These are phyloP conservation scores for Ctenochaetus hawaiiensis DNA, from an alignment of 2,797 vertebrate species.

Conservation along the genomic window DNA sequence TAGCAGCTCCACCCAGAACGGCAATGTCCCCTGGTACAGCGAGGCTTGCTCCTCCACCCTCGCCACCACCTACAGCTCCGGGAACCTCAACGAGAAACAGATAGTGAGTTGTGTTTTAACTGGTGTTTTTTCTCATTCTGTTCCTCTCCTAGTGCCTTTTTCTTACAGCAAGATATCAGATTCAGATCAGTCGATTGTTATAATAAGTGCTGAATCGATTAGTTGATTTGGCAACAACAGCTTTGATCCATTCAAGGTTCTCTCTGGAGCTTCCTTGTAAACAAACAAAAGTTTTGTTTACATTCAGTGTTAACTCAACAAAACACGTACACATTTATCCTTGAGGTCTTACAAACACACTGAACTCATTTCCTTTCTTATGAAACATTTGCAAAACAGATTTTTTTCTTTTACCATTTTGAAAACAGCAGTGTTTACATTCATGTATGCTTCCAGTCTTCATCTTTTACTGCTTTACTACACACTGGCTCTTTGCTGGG, in stretches of 20 bases:
- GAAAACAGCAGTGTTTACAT: too few relatives aligned
- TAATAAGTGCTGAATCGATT: not conserved
- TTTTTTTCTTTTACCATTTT: too few relatives aligned
- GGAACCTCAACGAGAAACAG: conserved; percentile 95
- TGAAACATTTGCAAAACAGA: not conserved
- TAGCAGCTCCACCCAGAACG: conserved; percentile 96
- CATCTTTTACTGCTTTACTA: not conserved
- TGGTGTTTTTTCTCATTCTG: conserved; percentile 80
- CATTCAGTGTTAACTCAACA: not conserved
- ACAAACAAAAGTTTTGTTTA: not conserved
- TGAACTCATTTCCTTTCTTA: conserved; percentile 2
- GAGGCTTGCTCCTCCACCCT: conserved; percentile 98
- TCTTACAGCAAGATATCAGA: not conserved
- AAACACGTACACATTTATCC: not conserved
- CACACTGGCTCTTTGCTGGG: not conserved
- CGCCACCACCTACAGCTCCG: conserved; percentile 97
- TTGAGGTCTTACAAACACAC: not conserved
- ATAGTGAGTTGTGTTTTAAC: conserved; percentile 91
- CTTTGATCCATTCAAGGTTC: not conserved
- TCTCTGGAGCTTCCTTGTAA: not conserved
- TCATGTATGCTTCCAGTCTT: not conserved
- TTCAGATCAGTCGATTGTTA: not conserved
- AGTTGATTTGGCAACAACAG: not conserved
- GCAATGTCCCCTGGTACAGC: conserved; percentile 98
- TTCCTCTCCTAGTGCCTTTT: not conserved